A percentile compares a stretch with the other conserved stretches of the same genome.
These are phyloP conservation scores for Papilio protenor DNA, from an alignment of 2,888 invertebrate species.

Conservation along the genomic window DNA sequence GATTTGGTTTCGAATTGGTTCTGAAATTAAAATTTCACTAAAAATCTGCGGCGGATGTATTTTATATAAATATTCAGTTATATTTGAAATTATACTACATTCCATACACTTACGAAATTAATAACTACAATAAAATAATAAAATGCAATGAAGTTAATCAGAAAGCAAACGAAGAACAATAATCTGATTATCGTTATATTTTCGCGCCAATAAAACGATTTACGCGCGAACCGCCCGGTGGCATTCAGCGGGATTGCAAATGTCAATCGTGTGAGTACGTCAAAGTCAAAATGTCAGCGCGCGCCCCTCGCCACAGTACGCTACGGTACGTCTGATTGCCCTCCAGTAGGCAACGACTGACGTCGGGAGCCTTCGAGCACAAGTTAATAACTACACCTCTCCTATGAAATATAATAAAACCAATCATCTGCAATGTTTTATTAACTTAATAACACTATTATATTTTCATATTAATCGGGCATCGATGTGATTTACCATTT, in stretches of 20 bases:
- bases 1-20: background rate
- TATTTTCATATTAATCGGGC: background rate
- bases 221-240: conserved; percentile 31
- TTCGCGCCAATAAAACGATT: conserved; percentile 27
- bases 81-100: background rate
- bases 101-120: background rate
- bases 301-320: background rate
- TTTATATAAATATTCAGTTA: background rate
- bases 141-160: conserved; percentile 7
- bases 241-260: conserved; percentile 40
- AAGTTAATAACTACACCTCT: conserved; percentile 5
- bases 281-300: conserved; percentile 41
- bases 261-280: conserved; percentile 40
- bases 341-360: conserved; percentile 33
- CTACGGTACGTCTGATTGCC: conserved; percentile 21
- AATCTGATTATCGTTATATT: conserved; percentile 18
- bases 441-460: background rate
- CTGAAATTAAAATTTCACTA: no score
- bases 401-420: background rate
- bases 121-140: background rate
- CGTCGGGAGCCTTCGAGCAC: conserved; percentile 13
- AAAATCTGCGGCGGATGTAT: background rate
- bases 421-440: conserved; percentile 16
- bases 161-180: conserved; percentile 4
- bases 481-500: background rate